Evolutionary conservation across 2,797 vertebrate species (phyloP).

Genomic region (Centropyge bicolor): DNA sequence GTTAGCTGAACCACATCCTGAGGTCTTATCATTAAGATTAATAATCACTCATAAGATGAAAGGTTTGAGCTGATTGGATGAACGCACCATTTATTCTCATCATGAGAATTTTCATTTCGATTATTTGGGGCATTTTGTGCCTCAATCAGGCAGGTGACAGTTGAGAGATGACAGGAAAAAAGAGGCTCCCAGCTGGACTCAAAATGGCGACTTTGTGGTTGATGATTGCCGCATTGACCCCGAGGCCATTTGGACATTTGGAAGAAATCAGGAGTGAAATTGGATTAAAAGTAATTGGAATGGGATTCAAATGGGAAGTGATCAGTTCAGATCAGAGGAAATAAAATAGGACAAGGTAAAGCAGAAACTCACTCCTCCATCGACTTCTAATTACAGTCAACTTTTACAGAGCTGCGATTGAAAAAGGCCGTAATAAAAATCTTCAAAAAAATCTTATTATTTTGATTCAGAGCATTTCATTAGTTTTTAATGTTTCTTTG

Average conservation of each 20-base stretch:
- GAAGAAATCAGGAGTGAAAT: conserved; percentile 23
- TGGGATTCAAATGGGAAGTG: conserved; percentile 5
- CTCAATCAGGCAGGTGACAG: background rate
- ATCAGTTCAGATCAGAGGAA: background rate
- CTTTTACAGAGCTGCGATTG: background rate
- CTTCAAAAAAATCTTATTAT: too few species aligned
- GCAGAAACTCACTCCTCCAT: background rate
- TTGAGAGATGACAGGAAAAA: background rate
- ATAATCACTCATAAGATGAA: too few species aligned
- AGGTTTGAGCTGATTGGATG: too few species aligned
- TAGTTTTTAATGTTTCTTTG: too few species aligned
- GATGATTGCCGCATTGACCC: background rate
- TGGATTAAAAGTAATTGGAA: conserved; percentile 24
- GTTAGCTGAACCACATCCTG: too few species aligned
- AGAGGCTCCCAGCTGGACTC: background rate
- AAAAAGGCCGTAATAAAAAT: background rate
- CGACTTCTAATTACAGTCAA: background rate
- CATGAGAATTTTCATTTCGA: background rate
- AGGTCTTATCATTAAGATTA: too few species aligned
- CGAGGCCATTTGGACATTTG: background rate
- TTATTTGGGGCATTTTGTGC: background rate
- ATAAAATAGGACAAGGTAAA: conserved; percentile 9
- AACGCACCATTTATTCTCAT: background rate
- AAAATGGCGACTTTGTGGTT: background rate
- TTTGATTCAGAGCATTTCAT: too few species aligned